Percentiles rank a stretch among this genome's conserved stretches.
Conservation (phyloP, 2,113 vertebrate species). For the Gorsachius goisagi region DNA sequence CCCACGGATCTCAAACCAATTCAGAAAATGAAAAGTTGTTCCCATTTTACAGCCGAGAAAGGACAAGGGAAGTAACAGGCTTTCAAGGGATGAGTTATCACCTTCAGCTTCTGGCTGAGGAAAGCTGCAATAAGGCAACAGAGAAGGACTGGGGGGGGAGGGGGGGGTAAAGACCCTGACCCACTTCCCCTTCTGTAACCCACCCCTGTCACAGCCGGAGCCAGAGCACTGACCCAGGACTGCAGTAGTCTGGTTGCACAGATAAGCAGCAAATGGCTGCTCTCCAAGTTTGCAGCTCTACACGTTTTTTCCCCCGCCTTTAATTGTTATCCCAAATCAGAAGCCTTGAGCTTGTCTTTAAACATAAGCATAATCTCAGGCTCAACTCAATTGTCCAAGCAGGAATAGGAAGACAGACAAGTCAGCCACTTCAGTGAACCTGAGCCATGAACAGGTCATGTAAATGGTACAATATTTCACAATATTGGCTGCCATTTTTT, state of each 20-base stretch:
- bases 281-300: neutral
- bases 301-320: neutral
- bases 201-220: rapidly evolving
- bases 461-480: neutral
- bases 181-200: neutral
- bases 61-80: neutral
- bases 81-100: neutral
- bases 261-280: neutral
- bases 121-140: neutral
- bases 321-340: neutral
- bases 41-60: neutral
- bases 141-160: neutral
- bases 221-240: rapidly evolving
- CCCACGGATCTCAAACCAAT: neutral
- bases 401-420: neutral
- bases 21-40: neutral
- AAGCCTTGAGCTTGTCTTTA: neutral
- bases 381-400: neutral
- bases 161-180: neutral
- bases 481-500: neutral
- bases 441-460: neutral
- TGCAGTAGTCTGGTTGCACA: neutral
- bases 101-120: neutral
- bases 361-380: neutral
- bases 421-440: neutral